Base-by-base conservation (phyloP, 2,888 invertebrate species). In the Drosophila maculinotata region DNA sequence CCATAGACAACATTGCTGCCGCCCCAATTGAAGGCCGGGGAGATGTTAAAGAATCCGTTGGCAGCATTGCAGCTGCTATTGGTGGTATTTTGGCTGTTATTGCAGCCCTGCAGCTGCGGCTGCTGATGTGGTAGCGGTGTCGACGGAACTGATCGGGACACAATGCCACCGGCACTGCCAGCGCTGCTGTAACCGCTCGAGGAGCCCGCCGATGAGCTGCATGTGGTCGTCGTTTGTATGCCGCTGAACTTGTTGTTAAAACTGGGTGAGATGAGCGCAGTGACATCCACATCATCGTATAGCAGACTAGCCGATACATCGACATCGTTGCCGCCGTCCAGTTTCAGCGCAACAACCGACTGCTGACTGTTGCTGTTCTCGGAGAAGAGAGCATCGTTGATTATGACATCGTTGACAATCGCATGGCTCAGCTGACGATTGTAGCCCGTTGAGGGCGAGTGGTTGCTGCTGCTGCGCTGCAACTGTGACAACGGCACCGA, bases 81-180 rank as follows among this genome's bases (percentile, higher is more conserved):
- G 35, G 38, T 30, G n/a, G 25, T 41, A 15, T 17, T 65, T 0
- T 64, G 36, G 38, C 58, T 54, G 44, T 51, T 63, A 36, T 48
- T 64, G 63, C 58, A 56, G 15, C 75, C 59, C 48, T 71, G 45
- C 41, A 65, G 30, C 38, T 66, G 59, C 30, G 54, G 25, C 9
- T 81, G 78, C 35, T 87, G 89, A 65, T 90, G 93, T 1, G 94
- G 94, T 65, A 94, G 79, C 15, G 95, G 95, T 3, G 95, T 95
- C 69, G 93, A 94, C 17, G 95, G 95, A 42, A 95, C 95, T 9
- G 95, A 95, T 26, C 95, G 93, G 12, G 95, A 95, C 20, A 94
- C 92, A 17, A 89, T 89, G 14, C 84, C 82, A 6, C 84, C 86
- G 3, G 88, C 79, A 14, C 89, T 86, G 20, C 84, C 87, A 15